Evolutionary conservation across 2,888 invertebrate species (phyloP).

Genomic region (Harpalus rubripes): DNA sequence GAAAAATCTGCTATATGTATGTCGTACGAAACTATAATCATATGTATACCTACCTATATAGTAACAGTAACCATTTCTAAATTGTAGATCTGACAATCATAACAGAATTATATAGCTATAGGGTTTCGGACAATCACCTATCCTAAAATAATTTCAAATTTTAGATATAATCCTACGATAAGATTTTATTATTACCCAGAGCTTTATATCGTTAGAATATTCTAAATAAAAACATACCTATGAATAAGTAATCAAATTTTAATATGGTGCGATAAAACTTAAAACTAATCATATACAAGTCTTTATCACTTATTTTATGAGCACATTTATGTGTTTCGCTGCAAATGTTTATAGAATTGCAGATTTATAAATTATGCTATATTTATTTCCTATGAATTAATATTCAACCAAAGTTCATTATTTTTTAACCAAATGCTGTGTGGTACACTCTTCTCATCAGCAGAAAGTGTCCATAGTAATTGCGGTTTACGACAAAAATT

Average conservation of each 20-base stretch:
- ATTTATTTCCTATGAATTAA: too few relatives aligned
- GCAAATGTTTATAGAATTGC: neutral
- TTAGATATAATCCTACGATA: conserved; percentile 21
- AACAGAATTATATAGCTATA: conserved; percentile 42
- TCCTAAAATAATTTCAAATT: conserved; percentile 27
- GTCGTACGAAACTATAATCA: neutral
- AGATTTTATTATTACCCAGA: conserved; percentile 3
- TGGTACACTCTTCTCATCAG: too few relatives aligned
- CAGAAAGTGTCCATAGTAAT: too few relatives aligned
- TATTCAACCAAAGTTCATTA: too few relatives aligned
- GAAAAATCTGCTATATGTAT: neutral
- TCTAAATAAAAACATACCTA: conserved; percentile 13
- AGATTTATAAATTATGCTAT: neutral
- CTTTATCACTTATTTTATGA: neutral
- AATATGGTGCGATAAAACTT: neutral
- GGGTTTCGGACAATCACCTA: conserved; percentile 40
- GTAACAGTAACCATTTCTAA: neutral
- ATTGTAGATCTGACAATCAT: conserved; percentile 43
- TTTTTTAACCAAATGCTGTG: too few relatives aligned
- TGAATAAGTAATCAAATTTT: neutral
- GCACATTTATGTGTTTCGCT: neutral
- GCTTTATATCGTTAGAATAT: neutral
- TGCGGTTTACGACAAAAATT: too few relatives aligned
- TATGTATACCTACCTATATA: conserved; percentile 12
- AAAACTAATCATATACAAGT: neutral